Evolutionary conservation across 2,113 vertebrate genomes (phyloP).

Genomic region (Poeciliopsis prolifica): DNA sequence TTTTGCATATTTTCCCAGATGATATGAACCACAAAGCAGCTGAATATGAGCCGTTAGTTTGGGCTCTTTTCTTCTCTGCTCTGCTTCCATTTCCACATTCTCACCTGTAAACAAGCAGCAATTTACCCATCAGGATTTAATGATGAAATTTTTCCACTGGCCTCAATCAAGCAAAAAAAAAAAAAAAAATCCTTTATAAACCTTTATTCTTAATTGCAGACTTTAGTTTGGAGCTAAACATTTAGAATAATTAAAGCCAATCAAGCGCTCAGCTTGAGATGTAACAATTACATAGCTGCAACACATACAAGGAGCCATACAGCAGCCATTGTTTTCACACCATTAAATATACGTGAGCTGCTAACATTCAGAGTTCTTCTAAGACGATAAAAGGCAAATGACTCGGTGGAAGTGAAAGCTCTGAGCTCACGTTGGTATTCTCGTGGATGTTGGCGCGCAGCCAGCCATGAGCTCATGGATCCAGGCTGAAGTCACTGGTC

Average conservation of each 20-base stretch:
- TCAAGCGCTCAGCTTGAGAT: not conserved
- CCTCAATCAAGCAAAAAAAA: not conserved
- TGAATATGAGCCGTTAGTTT: conserved; percentile 17
- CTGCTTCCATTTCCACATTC: conserved; percentile 14
- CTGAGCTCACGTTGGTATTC: not conserved
- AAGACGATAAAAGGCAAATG: not conserved
- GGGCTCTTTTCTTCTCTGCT: not conserved
- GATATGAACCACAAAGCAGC: conserved; percentile 17
- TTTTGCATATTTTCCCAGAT: conserved; percentile 5
- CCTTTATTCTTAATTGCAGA: not conserved
- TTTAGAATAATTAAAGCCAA: not conserved
- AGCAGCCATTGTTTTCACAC: not conserved
- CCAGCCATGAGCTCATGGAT: not conserved
- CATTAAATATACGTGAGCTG: not conserved
- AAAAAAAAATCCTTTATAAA: too few relatives aligned
- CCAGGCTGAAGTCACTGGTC: too few relatives aligned
- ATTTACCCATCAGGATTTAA: conserved; percentile 37
- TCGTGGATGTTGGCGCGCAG: not conserved
- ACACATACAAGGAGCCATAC: not conserved
- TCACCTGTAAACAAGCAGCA: conserved; percentile 54
- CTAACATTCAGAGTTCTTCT: not conserved
- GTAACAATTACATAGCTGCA: not conserved
- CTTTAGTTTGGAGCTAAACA: not conserved
- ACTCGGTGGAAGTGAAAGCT: not conserved
- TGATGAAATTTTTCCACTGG: conserved; percentile 36